A percentile compares a stretch with the other conserved stretches of the same genome.
These are phyloP conservation scores for Vanessa atalanta DNA, from an alignment of 1,140 invertebrate species.

Conservation along the genomic window DNA sequence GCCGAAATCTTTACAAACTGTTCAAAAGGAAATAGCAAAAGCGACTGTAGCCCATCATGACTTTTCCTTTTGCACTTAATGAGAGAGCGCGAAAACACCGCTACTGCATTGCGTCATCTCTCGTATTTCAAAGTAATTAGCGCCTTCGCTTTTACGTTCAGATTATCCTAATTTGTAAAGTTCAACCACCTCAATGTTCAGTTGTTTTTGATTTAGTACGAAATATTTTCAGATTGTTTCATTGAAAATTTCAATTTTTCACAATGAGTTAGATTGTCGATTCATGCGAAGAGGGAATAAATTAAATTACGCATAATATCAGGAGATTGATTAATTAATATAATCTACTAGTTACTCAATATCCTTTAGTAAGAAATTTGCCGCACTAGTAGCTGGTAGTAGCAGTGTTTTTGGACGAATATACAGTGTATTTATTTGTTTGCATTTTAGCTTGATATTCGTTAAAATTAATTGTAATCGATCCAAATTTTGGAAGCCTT, in stretches of 20 bases:
- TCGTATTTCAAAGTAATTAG: constrained; percentile 34
- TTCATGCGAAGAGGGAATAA: too few relatives aligned
- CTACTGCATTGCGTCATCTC: constrained; percentile 32
- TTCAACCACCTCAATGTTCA: constrained; percentile 21
- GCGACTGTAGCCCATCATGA: constrained; percentile 15
- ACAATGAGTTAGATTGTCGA: neutral
- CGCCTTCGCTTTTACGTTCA: constrained; percentile 25
- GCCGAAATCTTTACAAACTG: constrained; percentile 11
- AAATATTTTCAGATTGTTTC: constrained; percentile 6
- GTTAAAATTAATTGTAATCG: too few relatives aligned
- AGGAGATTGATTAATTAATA: too few relatives aligned
- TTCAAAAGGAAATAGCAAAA: constrained; percentile 7
- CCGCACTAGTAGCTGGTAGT: too few relatives aligned
- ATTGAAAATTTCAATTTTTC: neutral
- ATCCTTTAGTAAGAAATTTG: too few relatives aligned
- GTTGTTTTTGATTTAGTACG: constrained; percentile 9
- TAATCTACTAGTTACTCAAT: too few relatives aligned
- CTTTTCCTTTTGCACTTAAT: constrained; percentile 31
- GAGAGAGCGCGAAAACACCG: constrained; percentile 26
- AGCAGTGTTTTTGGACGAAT: too few relatives aligned
- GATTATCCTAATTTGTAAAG: constrained; percentile 32
- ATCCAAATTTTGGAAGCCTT: too few relatives aligned
- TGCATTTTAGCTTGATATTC: too few relatives aligned
- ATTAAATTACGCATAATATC: too few relatives aligned
- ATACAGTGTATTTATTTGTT: too few relatives aligned